phyloP scores from a whole-genome alignment of 2,113 vertebrate species.

The Aramus guarauna region DNA sequence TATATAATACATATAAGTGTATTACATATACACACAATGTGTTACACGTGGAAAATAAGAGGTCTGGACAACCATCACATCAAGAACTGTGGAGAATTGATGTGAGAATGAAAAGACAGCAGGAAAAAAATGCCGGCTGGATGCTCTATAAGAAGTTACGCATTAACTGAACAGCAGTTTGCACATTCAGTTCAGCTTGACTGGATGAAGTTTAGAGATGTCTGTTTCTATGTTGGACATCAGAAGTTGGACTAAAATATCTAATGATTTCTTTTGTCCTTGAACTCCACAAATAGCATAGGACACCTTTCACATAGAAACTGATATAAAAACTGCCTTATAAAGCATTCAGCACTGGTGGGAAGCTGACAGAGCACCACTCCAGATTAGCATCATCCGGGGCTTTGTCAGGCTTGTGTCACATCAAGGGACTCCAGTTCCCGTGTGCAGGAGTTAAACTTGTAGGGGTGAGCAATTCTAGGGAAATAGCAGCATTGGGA shows the following conservation, averaged over 20 bases:
- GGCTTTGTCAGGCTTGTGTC: neutral
- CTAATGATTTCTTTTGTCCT: neutral
- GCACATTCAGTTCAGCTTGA: accelerated
- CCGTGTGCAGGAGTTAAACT: neutral
- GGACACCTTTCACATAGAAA: neutral
- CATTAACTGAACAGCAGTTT: neutral
- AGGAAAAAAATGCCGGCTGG: neutral
- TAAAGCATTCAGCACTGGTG: neutral
- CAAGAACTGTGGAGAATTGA: neutral
- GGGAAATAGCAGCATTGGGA: neutral
- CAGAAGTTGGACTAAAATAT: neutral
- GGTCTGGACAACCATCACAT: neutral
- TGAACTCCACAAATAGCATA: neutral
- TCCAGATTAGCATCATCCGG: neutral
- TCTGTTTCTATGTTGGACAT: neutral
- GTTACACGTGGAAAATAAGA: neutral
- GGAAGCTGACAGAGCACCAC: neutral
- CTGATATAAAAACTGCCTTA: neutral
- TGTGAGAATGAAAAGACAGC: neutral
- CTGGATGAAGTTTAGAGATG: neutral
- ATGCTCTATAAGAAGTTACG: neutral
- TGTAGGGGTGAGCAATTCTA: neutral
- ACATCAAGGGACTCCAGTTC: accelerated
- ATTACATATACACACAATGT: neutral
- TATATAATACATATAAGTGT: too few species aligned